Evolutionary conservation across 2,888 invertebrate species (phyloP).

Genomic region (Rhingia rostrata): DNA sequence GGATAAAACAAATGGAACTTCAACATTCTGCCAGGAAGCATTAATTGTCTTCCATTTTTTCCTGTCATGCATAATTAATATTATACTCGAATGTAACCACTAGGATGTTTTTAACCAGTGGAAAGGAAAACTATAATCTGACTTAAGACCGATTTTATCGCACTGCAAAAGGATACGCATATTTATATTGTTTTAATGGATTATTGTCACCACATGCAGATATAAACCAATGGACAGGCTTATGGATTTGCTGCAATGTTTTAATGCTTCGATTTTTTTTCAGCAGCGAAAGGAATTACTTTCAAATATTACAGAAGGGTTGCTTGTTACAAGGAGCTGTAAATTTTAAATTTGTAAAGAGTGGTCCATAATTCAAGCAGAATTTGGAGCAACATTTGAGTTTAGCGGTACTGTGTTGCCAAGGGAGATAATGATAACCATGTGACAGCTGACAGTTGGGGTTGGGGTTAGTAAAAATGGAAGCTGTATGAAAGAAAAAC

Average conservation of each 20-base stretch:
- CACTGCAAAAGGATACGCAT: constrained; percentile 17
- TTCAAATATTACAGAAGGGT: too few species aligned
- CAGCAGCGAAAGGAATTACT: too few species aligned
- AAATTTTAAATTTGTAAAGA: too few species aligned
- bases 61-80: constrained; percentile 27
- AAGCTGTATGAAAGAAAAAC: too few species aligned
- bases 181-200: not conserved
- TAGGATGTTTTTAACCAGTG: not conserved
- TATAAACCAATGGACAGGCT: not conserved
- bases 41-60: constrained; percentile 20
- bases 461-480: too few species aligned
- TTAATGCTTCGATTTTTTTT: not conserved
- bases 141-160: constrained; percentile 20
- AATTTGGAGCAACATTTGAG: too few species aligned
- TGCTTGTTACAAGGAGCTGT: too few species aligned
- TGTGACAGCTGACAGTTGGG: too few species aligned
- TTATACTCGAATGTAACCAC: not conserved
- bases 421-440: too few species aligned
- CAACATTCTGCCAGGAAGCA: constrained; percentile 33
- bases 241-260: not conserved
- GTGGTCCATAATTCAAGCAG: too few species aligned
- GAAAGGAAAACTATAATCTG: constrained; percentile 9
- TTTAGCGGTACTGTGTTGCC: too few species aligned
- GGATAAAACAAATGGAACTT: constrained; percentile 40
- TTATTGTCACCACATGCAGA: not conserved